Percentiles rank a stretch among this genome's conserved stretches.
These are phyloP conservation scores for Paratrypauchen microcephalus DNA, from an alignment of 2,797 vertebrate species.

Conservation along the genomic window DNA sequence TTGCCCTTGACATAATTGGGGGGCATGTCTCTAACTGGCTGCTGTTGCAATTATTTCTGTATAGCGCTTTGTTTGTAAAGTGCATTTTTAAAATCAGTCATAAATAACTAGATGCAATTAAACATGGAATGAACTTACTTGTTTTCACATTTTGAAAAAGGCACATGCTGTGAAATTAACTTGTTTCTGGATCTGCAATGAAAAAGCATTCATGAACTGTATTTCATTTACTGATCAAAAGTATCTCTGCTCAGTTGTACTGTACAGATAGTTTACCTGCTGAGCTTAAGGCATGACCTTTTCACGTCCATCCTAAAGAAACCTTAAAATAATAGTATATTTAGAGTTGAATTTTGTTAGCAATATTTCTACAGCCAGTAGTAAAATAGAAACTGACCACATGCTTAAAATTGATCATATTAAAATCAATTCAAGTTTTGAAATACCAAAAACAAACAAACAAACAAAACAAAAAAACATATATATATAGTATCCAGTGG, in stretches of 20 bases:
- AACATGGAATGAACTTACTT: neutral
- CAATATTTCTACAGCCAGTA: neutral
- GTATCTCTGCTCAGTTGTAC: too few species aligned
- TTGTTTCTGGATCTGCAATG: neutral
- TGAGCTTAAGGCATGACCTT: neutral
- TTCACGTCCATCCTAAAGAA: neutral
- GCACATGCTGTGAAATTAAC: neutral
- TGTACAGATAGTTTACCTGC: neutral
- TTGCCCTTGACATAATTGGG: constrained; percentile 76
- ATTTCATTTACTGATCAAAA: too few species aligned
- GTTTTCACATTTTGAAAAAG: neutral
- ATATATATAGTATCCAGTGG: constrained; percentile 92
- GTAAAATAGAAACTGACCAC: neutral
- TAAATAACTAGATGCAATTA: neutral
- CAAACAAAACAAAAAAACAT: too few species aligned
- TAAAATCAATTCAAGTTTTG: too few species aligned
- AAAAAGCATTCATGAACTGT: neutral
- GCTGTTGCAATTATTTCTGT: constrained; percentile 66
- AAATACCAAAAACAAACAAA: too few species aligned
- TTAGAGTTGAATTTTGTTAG: neutral
- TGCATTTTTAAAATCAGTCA: neutral
- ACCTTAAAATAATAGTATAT: neutral
- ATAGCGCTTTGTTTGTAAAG: constrained; percentile 15
- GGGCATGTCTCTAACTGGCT: constrained; percentile 66
- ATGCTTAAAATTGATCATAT: neutral